Base-by-base conservation (phyloP, 2,113 vertebrate genomes). In the Mungos mungo region DNA sequence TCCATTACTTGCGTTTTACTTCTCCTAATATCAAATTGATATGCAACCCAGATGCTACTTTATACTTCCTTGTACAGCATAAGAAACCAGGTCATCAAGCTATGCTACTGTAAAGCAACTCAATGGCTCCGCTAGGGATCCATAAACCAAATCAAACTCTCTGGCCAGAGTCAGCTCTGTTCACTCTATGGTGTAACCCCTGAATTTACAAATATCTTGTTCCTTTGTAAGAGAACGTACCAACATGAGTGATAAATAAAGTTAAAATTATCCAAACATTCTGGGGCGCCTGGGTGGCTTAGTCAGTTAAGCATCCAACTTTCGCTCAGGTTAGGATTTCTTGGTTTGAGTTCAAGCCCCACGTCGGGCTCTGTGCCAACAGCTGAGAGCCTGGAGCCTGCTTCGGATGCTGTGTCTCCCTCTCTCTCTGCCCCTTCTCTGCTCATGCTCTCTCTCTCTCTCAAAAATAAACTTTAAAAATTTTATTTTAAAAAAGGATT, bases 1-100 rank as follows among this genome's bases (percentile, higher is more conserved):
- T 92, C 45, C 21, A 92, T 90, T 45, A 93, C 18, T 50, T 82
- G 23, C 77, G 38, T 90, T 95, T 92, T 54, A 92, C 76, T 96
- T 96, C 81, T 47, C 31, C 54, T 88, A 93, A 94, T 27, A 95
- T n/a, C 74, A 92, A 95, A 60, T 2, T 83, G 45, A 91, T 54
- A 57, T 6, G 33, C 71, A 88, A 74, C 21, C 35, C 41, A 82
- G 52, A 68, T 57, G 38, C 29, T 79, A 83, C 79, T 50, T 93
- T 21, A 89, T 9, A 60, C 14, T 71, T 16, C 19, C 35, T 31
- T 50, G 29, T 13, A 71, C 11, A 95, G 12, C 47, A 33, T 18
- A 45, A 63, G 25, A 93, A 83, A 38, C 27, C 31, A 72, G 68
- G 25, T 50, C 47, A 68, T 81, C 57, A 50, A 76, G 60, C 60